phyloP scores from a whole-genome alignment of 2,888 invertebrate genomes.

The Lasioglossum vierecki region DNA sequence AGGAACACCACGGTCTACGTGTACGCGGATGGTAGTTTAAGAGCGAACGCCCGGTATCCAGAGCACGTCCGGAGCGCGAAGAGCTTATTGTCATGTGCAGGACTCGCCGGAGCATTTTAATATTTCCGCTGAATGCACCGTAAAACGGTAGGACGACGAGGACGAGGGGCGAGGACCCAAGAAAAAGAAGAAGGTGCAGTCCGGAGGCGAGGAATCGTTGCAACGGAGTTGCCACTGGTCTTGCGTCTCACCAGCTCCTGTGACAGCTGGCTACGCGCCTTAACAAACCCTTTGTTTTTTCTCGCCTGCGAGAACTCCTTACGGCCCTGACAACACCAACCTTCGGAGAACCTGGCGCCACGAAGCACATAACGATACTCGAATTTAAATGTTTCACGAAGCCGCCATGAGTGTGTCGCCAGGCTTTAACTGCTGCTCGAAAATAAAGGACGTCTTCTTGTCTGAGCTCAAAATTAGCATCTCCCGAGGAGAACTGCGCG shows the following conservation, averaged over 20 bases:
- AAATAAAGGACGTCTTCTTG: not conserved
- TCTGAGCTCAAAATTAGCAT: not conserved
- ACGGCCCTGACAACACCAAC: conserved; percentile 46
- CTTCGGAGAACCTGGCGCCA: conserved; percentile 62
- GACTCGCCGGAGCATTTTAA: conserved; percentile 78
- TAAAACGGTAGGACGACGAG: conserved; percentile 45
- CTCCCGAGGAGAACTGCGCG: not conserved
- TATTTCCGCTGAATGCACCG: conserved; percentile 77
- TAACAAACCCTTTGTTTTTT: conserved; percentile 52
- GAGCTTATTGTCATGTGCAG: conserved; percentile 79
- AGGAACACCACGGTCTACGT: conserved; percentile 36
- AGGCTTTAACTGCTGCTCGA: not conserved
- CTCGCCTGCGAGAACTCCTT: conserved; percentile 32
- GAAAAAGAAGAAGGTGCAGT: conserved; percentile 47
- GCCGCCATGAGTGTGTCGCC: not conserved
- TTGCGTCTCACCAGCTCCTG: conserved; percentile 56
- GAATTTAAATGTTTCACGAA: conserved; percentile 59
- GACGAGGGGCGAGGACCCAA: conserved; percentile 24
- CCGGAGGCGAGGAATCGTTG: conserved; percentile 65
- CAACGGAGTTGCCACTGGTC: conserved; percentile 69
- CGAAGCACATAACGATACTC: conserved; percentile 61
- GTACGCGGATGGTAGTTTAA: conserved; percentile 73
- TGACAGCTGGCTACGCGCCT: conserved; percentile 49
- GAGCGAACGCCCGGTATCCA: conserved; percentile 78
- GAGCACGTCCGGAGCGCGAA: conserved; percentile 79